Evolutionary conservation across 2,888 invertebrate genomes (phyloP).

Genomic region (Argynnis bischoffii): DNA sequence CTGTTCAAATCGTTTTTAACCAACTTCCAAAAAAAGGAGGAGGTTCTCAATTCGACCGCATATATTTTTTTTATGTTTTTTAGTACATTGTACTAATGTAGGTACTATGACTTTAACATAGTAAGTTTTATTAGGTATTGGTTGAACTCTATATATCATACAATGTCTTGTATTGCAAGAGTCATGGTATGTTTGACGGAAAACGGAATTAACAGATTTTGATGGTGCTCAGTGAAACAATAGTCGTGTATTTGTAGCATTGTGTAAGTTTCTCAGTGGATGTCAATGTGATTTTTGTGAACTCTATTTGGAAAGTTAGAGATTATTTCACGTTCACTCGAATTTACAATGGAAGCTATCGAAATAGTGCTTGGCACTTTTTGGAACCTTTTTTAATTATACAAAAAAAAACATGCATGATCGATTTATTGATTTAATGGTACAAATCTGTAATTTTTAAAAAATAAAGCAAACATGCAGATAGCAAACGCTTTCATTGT

Average conservation of each 20-base stretch:
- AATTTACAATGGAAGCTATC: conserved; percentile 25
- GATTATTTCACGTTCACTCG: conserved; percentile 29
- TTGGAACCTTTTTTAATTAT: conserved; percentile 3
- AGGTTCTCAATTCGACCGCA: too few species aligned
- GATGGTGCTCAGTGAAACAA: conserved; percentile 38
- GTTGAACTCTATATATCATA: background rate
- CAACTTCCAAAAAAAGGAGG: too few species aligned
- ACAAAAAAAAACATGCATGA: background rate
- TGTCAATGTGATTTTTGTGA: conserved; percentile 28
- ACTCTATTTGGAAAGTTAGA: conserved; percentile 29
- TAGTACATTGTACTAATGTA: too few species aligned
- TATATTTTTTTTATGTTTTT: too few species aligned
- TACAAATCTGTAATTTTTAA: background rate
- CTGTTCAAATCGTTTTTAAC: too few species aligned
- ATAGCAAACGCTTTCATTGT: conserved; percentile 26
- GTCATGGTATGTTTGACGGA: background rate
- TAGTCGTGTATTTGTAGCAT: conserved; percentile 31
- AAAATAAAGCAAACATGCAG: background rate
- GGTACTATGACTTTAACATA: background rate
- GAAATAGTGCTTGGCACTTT: conserved; percentile 16
- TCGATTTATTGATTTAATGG: background rate
- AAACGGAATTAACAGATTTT: conserved; percentile 6
- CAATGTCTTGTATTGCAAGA: background rate
- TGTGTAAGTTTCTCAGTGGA: conserved; percentile 35
- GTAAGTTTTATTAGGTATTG: background rate